Conservation (phyloP, 2,888 invertebrate genomes). For the Malthinus seriepunctatus region DNA sequence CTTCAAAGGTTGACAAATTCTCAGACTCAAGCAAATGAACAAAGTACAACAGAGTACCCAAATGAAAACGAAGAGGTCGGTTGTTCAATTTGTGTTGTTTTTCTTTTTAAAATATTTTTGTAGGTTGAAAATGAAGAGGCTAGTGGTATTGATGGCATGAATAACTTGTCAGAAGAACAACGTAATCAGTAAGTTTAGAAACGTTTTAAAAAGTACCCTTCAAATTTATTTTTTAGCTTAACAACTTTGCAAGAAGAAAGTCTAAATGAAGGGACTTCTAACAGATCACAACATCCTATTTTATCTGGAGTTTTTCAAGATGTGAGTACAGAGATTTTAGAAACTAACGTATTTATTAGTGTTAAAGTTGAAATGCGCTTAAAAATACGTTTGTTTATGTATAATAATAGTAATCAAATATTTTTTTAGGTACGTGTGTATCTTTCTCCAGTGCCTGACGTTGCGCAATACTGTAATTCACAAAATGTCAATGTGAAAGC, state of each 20-base stretch:
- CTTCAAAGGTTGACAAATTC: background rate
- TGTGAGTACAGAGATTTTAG: background rate
- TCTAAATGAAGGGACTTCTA: background rate
- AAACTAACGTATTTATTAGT: background rate
- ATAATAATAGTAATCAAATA: too few relatives aligned
- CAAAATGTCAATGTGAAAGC: background rate
- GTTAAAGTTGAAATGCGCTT: too few relatives aligned
- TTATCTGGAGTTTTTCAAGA: slow-evolving; percentile 1
- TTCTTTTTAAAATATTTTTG: background rate
- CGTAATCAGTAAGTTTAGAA: too few relatives aligned
- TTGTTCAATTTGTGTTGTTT: background rate
- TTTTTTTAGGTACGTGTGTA: background rate
- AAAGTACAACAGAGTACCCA: background rate
- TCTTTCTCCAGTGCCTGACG: background rate
- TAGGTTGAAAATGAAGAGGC: too few relatives aligned
- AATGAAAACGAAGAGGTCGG: background rate
- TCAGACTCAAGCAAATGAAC: background rate
- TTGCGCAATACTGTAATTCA: background rate
- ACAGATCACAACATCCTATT: slow-evolving; percentile 1
- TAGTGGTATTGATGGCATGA: too few relatives aligned
- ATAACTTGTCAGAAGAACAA: too few relatives aligned
- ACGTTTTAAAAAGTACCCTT: too few relatives aligned
- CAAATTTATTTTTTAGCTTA: background rate
- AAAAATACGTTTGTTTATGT: too few relatives aligned
- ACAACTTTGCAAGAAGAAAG: background rate